Evolutionary conservation across 1,140 invertebrate species (phyloP), one percentile per base, ranked within the genome.

Genomic region (Magallana angulata): DNA sequence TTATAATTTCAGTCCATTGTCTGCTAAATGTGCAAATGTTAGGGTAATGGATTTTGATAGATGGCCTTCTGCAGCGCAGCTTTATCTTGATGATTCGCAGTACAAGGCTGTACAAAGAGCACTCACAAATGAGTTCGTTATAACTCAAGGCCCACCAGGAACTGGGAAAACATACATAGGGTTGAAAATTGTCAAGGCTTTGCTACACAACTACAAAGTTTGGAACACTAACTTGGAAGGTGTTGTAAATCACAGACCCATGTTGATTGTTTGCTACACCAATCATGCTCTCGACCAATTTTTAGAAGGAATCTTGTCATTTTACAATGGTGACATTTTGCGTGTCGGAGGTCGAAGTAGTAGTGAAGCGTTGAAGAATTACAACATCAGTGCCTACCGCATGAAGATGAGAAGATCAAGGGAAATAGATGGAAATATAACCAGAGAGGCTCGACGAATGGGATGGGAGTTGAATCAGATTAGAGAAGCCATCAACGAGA

Each of bases 251-350:
- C 24, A 89, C 11, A 87, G 87, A 7, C 96, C 97, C 6, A 96
- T 98, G 85, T 93, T 98, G 2, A 95, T 98, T 12, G 96, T 98
- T 30, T 97, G 97, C 92, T 98, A 97, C 90, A 98, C 97, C 0
- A 98, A 98, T 93, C 97, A 98, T 94, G 97, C 98, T 1, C 93
- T 98, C 3, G 98, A 98, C 95, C 97, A 98, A 93, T 98, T 98
- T 95, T 93, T 98, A n/a, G 96, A 97, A 93, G 97, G 96, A 30
- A 92, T 95, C 16, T 48, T 89, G 1, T 12, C 80, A n/a, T 92
- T 91, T 68, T 90, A 88, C 68, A 84, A 90, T 1, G 84, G 84
- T 1, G 93, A 93, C 8, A 91, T 98, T 84, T 95, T 97, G 14
- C 95, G 97, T 56, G 96, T 98, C 89, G 97, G 98, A 6, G 96